Evolutionary conservation across 1,140 invertebrate species (phyloP), one percentile per base, ranked within the genome.

Genomic region (Hyphantria cunea): DNA sequence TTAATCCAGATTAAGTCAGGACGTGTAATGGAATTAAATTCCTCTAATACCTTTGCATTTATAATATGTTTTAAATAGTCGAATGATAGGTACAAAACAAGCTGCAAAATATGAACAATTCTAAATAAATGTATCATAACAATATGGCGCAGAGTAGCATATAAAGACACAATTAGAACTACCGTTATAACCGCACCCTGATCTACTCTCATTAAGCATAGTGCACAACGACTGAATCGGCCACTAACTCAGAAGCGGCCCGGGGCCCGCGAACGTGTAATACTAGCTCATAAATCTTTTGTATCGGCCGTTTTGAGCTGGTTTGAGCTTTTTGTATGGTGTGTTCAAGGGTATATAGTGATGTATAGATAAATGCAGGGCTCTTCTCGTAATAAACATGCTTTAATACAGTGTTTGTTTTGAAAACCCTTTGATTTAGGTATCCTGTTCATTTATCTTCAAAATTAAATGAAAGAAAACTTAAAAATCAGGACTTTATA

Each of bases 171-270:
- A 66, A 70, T 70, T 70, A 62, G 54, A 59, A 68, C 58, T 60
- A 64, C 70, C 63, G 63, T 60, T 68, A 68, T 17, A 37, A 13
- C 60, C 64, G 52, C 64, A 55, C 60, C 68, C 50, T 62, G 49
- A 44, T 64, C 62, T 65, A 37, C 56, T 65, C 62, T 64, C 58
- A 65, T 68, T 66, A 68, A 55, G 59, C 64, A 68, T 72, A 68
- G 65, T 51, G 62, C 70, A 72, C 66, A 68, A 15, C 37, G 50
- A 41, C 31, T 59, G 56, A 59, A 53, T 65, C 64, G 55, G 41
- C 41, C 55, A 54, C 64, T 58, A 59, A 65, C 64, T 65, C 51
- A 66, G 34, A 41, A 39, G 25, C 33, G 15, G 64, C 64, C 64
- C 58, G 58, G 42, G 63, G 56, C 56, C 56, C 37, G 55, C 44